Percentiles rank a stretch among this genome's conserved stretches.
These are phyloP conservation scores for Pagrus major DNA, from an alignment of 2,113 vertebrate genomes.

Conservation along the genomic window DNA sequence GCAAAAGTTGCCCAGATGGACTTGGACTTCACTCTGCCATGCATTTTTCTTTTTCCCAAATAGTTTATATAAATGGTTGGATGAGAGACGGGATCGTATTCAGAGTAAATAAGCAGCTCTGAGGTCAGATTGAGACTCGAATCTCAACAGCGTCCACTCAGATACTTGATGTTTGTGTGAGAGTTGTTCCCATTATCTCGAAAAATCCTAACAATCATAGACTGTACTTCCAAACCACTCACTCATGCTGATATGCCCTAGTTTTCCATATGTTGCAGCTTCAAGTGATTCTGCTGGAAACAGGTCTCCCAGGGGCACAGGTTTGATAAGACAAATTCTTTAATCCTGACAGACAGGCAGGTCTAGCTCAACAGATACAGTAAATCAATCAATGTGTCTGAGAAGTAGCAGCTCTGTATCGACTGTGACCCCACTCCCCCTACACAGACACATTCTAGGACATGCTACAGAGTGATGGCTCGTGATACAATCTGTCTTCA, in stretches of 20 bases:
- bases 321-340: conserved; percentile 79
- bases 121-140: conserved; percentile 7
- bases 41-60: neutral
- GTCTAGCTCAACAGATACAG: conserved; percentile 76
- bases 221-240: conserved; percentile 23
- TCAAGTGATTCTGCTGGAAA: conserved; percentile 55
- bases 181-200: conserved; percentile 43
- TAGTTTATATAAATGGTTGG: neutral
- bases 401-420: conserved; percentile 71
- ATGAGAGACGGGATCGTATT: conserved; percentile 6
- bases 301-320: conserved; percentile 57
- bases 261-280: conserved; percentile 62
- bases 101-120: conserved; percentile 4
- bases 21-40: neutral
- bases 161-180: conserved; percentile 19
- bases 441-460: conserved; percentile 45
- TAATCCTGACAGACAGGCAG: conserved; percentile 80
- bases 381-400: conserved; percentile 78
- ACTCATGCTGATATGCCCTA: conserved; percentile 48
- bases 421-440: conserved; percentile 45
- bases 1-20: no score
- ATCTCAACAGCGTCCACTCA: neutral
- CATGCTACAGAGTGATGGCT: conserved; percentile 25
- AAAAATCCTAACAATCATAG: conserved; percentile 40
- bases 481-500: conserved; percentile 5